Evolutionary conservation across 2,888 invertebrate genomes (phyloP).

Genomic region (Steinernema hermaphroditum): DNA sequence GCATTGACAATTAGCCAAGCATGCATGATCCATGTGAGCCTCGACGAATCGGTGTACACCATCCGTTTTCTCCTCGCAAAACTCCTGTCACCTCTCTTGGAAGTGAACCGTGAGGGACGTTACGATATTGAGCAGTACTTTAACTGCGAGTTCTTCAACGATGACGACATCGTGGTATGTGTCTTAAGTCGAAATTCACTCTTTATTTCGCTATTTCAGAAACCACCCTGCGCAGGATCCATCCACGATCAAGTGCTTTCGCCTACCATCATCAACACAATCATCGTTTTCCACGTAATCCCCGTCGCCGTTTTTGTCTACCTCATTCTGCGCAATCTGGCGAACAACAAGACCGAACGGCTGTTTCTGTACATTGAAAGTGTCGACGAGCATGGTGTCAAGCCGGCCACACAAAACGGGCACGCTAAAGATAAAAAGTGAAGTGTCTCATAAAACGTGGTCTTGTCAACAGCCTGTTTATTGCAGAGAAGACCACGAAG

Average conservation of each 20-base stretch:
- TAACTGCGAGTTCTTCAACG: conserved; percentile 52
- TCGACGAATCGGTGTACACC: conserved; percentile 50
- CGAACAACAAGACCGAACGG: conserved; percentile 44
- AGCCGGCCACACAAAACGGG: conserved; percentile 9
- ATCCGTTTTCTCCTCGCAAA: conserved; percentile 51
- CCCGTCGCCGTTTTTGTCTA: conserved; percentile 47
- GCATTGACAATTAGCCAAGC: conserved; percentile 47
- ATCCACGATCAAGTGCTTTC: conserved; percentile 53
- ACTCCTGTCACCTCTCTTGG: conserved; percentile 42
- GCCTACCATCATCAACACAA: conserved; percentile 40
- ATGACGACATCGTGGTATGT: conserved; percentile 51
- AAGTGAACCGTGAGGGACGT: conserved; percentile 43
- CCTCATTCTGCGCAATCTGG: conserved; percentile 43
- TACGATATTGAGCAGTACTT: conserved; percentile 49
- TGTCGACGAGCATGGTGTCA: conserved; percentile 35
- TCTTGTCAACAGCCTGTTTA: no score
- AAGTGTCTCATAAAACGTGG: background rate
- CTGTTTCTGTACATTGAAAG: conserved; percentile 49
- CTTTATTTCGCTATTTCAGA: no score
- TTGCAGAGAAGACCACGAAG: conserved; percentile 16
- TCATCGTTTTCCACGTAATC: conserved; percentile 47
- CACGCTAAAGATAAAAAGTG: background rate
- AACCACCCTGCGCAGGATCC: conserved; percentile 52
- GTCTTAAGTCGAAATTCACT: no score
- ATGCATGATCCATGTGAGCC: conserved; percentile 47